phyloP scores from a whole-genome alignment of 2,797 vertebrate species.

The Echiichthys vipera region DNA sequence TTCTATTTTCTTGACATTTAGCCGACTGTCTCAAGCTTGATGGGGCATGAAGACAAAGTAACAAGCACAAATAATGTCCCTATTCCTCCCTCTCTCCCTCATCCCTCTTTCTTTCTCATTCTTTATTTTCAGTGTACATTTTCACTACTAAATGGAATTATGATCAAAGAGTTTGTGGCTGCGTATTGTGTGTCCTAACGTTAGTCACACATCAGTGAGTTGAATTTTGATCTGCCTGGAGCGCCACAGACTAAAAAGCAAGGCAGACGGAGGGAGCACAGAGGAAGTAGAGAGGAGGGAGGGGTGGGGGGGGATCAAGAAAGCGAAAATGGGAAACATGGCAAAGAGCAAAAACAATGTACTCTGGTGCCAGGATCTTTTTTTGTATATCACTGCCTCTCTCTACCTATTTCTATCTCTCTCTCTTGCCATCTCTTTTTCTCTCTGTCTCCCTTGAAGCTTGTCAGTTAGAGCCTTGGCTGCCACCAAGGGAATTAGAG shows the following conservation, averaged over 20 bases:
- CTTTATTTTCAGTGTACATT: conserved; percentile 75
- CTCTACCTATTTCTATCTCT: conserved; percentile 35
- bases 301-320: conserved; percentile 49
- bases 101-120: conserved; percentile 47
- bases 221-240: conserved; percentile 82
- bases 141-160: conserved; percentile 84
- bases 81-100: conserved; percentile 13
- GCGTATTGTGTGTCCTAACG: conserved; percentile 79
- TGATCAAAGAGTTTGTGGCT: conserved; percentile 82
- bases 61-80: conserved; percentile 70
- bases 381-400: conserved; percentile 53
- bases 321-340: conserved; percentile 73
- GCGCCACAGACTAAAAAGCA: conserved; percentile 76
- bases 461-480: conserved; percentile 69
- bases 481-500: conserved; percentile 73
- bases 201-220: conserved; percentile 84
- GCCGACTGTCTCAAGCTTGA: conserved; percentile 67
- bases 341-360: conserved; percentile 75
- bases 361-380: conserved; percentile 68
- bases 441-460: conserved; percentile 75
- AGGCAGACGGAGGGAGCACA: conserved; percentile 62
- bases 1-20: conserved; percentile 74
- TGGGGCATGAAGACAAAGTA: conserved; percentile 77
- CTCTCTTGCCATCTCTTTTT: conserved; percentile 52
- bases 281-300: conserved; percentile 46